Conservation (phyloP, 2,888 invertebrate genomes). For the Lochmaea crataegi region DNA sequence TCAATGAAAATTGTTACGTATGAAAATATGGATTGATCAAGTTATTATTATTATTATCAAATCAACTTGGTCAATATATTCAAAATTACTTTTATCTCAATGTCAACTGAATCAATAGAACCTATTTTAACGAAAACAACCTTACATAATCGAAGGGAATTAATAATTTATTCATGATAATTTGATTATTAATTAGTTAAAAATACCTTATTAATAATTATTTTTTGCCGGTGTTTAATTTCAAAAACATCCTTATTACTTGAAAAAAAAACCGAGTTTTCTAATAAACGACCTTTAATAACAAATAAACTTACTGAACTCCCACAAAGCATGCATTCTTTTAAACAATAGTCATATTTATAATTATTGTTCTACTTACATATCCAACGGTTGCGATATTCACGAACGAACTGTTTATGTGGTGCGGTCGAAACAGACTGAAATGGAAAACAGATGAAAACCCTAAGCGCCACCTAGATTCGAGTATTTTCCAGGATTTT, state of each 20-base stretch:
- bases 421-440: slow-evolving; percentile 44
- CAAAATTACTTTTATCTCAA: neutral
- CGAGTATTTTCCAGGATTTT: slow-evolving; percentile 47
- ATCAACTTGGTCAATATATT: neutral
- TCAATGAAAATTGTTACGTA: no score
- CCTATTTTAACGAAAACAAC: neutral
- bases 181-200: no score
- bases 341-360: no score
- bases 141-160: no score
- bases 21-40: no score
- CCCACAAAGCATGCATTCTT: no score
- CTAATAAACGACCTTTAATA: neutral
- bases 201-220: no score
- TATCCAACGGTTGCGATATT: slow-evolving; percentile 31
- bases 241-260: no score
- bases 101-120: slow-evolving; percentile 14
- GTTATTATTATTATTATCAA: neutral
- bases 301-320: slow-evolving; percentile 1
- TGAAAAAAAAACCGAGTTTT: no score
- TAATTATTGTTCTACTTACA: slow-evolving; percentile 31
- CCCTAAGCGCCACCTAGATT: slow-evolving; percentile 49
- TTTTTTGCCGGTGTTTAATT: no score
- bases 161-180: no score
- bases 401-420: slow-evolving; percentile 42
- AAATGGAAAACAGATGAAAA: slow-evolving; percentile 46